These are phyloP conservation scores for Monochamus alternatus DNA, from an alignment of 2,888 invertebrate species.

Conservation along the genomic window DNA sequence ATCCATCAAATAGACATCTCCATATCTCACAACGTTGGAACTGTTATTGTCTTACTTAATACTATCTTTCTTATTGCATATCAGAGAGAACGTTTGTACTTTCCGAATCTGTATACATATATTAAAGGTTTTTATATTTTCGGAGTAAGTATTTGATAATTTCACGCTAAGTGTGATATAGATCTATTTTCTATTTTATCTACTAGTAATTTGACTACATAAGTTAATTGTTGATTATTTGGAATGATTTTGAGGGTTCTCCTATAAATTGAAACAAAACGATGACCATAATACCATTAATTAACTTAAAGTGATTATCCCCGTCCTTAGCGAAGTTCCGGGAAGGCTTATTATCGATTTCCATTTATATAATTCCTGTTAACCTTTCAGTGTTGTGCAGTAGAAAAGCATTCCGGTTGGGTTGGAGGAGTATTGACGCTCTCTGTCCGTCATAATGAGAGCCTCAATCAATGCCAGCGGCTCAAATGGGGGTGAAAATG, in stretches of 20 bases:
- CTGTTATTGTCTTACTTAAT: too few species aligned
- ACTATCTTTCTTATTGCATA: too few species aligned
- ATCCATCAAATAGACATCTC: too few species aligned
- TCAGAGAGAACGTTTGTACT: too few species aligned
- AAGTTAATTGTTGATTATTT: too few species aligned
- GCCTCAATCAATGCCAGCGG: slow-evolving; percentile 52
- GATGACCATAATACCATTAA: slow-evolving; percentile 18
- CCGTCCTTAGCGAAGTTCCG: slow-evolving; percentile 24
- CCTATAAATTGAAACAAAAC: neutral
- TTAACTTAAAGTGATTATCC: slow-evolving; percentile 34
- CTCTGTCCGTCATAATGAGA: slow-evolving; percentile 55
- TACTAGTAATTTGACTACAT: too few species aligned
- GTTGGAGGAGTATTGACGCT: slow-evolving; percentile 52
- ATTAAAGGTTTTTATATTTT: too few species aligned
- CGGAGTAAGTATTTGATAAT: too few species aligned
- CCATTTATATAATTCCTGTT: slow-evolving; percentile 38
- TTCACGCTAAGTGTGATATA: too few species aligned
- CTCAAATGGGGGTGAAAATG: slow-evolving; percentile 52
- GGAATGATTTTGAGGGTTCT: neutral
- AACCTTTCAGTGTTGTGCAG: slow-evolving; percentile 42
- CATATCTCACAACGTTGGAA: too few species aligned
- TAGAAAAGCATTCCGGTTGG: slow-evolving; percentile 38
- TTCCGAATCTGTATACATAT: too few species aligned
- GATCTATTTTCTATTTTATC: too few species aligned
- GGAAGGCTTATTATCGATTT: slow-evolving; percentile 38